A percentile compares a stretch with the other conserved stretches of the same genome.
Evolutionary conservation across 1,140 invertebrate genomes (phyloP).

Genomic region (Drosophila punjabiensis): DNA sequence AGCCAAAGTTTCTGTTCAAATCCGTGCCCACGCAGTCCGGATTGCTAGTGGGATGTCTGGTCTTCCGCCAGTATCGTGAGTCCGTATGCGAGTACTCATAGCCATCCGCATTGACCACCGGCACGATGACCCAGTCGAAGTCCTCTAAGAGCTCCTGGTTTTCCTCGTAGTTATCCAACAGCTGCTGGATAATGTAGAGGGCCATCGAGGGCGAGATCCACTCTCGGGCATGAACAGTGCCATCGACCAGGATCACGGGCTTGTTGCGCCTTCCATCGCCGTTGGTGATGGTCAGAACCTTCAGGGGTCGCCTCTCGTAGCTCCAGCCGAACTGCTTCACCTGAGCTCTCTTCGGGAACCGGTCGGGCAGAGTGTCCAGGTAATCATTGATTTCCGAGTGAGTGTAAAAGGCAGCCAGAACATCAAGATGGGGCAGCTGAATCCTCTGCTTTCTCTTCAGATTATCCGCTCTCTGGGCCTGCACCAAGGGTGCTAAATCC

Average conservation of each 20-base stretch:
- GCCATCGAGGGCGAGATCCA: constrained; percentile 89
- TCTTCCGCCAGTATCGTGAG: constrained; percentile 87
- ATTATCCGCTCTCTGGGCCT: constrained; percentile 54
- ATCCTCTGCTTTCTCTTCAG: constrained; percentile 25
- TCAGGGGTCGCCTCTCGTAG: constrained; percentile 86
- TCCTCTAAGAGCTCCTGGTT: constrained; percentile 85
- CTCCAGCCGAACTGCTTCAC: constrained; percentile 85
- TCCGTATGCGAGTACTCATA: constrained; percentile 77
- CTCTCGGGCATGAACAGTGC: constrained; percentile 89
- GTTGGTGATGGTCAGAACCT: constrained; percentile 86
- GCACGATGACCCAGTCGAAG: constrained; percentile 88
- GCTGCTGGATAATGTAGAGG: constrained; percentile 88
- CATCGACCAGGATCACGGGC: constrained; percentile 87
- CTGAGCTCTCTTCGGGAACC: constrained; percentile 85
- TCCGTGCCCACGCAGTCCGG: constrained; percentile 86
- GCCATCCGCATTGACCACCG: constrained; percentile 87
- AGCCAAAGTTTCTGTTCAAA: constrained; percentile 89
- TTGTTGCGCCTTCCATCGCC: constrained; percentile 81
- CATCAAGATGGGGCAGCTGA: constrained; percentile 53
- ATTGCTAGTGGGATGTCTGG: constrained; percentile 59
- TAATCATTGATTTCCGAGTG: constrained; percentile 86
- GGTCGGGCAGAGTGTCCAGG: constrained; percentile 85
- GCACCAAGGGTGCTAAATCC: constrained; percentile 63
- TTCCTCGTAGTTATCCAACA: constrained; percentile 86
- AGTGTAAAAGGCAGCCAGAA: constrained; percentile 61